Percentiles rank a stretch among this genome's conserved stretches.
Evolutionary conservation across 1,140 invertebrate species (phyloP).

Genomic region (Pachyrhynchus sulphureomaculatus): DNA sequence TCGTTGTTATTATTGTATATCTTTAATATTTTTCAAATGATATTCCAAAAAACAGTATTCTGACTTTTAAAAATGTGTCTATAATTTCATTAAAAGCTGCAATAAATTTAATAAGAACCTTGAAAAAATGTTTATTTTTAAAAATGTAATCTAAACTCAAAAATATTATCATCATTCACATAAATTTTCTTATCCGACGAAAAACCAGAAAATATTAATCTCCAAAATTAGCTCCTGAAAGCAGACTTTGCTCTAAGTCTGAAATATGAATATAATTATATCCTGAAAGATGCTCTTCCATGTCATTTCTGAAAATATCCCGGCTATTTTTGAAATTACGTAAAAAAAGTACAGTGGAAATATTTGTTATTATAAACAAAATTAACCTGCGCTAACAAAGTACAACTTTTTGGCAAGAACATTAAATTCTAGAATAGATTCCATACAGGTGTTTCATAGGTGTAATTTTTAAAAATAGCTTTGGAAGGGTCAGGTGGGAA

Average conservation of each 20-base stretch:
- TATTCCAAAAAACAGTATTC: too few species aligned
- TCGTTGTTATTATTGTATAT: too few species aligned
- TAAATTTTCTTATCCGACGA: neutral
- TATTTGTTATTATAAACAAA: conserved; percentile 10
- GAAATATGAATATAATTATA: too few species aligned
- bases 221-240: neutral
- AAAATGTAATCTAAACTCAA: too few species aligned
- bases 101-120: too few species aligned
- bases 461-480: conserved; percentile 2
- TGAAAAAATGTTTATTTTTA: too few species aligned
- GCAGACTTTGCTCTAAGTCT: too few species aligned
- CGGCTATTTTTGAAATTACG: conserved; percentile 28
- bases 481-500: neutral
- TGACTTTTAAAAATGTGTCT: too few species aligned
- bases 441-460: conserved; percentile 1
- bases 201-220: neutral
- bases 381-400: neutral
- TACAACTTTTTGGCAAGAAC: conserved; percentile 1
- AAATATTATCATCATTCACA: too few species aligned
- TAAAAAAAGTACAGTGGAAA: neutral
- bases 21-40: too few species aligned
- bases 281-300: neutral
- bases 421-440: neutral
- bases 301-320: conserved; percentile 37
- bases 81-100: too few species aligned